A percentile compares a stretch with the other conserved stretches of the same genome.
phyloP scores from a whole-genome alignment of 2,888 invertebrate species.

The Erebia epiphron region DNA sequence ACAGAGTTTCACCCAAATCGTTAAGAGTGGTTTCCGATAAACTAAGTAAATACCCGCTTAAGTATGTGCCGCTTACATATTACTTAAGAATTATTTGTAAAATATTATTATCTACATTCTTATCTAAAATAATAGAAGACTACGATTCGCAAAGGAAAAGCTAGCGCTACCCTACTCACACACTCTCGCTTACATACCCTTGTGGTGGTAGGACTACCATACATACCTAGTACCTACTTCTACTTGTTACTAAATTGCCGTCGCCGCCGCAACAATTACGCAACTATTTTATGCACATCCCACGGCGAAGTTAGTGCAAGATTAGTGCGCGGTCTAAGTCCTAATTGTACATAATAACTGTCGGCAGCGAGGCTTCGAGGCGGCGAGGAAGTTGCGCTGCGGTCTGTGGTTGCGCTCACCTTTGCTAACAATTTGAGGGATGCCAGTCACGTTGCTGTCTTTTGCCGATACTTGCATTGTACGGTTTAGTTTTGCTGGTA shows the following conservation, averaged over 20 bases:
- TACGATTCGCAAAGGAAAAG: neutral
- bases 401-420: slow-evolving; percentile 57
- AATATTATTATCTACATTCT: no score
- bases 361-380: slow-evolving; percentile 61
- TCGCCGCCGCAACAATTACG: slow-evolving; percentile 83
- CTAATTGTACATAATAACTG: slow-evolving; percentile 76
- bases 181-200: neutral
- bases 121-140: neutral
- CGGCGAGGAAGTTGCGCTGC: slow-evolving; percentile 58
- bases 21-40: no score
- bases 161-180: no score
- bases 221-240: neutral
- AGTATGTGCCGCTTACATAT: no score
- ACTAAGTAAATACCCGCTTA: no score
- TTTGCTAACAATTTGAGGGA: slow-evolving; percentile 70
- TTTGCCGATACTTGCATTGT: slow-evolving; percentile 42
- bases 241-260: slow-evolving; percentile 8
- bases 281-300: slow-evolving; percentile 57
- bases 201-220: neutral
- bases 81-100: no score
- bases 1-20: no score
- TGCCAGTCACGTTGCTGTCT: slow-evolving; percentile 57
- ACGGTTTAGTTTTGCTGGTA: neutral
- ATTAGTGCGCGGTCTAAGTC: slow-evolving; percentile 69
- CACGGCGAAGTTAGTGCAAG: slow-evolving; percentile 60